Evolutionary conservation across 2,888 invertebrate genomes (phyloP), one percentile per base, ranked within the genome.

Genomic region (Morpho achilles): DNA sequence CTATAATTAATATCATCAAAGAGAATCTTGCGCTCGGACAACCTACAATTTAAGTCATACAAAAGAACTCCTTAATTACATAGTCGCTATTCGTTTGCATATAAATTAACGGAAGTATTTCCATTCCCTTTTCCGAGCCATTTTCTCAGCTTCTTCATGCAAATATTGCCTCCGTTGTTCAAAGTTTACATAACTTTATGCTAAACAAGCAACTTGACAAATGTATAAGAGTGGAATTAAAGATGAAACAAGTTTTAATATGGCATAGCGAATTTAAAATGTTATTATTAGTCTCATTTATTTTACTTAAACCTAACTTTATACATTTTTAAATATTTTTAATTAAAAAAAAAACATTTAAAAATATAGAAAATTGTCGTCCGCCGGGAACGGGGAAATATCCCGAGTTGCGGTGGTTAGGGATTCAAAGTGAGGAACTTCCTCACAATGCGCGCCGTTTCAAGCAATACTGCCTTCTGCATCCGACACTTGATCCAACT

Each of bases 1-100:
- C 58, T 61, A 49, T 59, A 62, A 64, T 62, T 62, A 66, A 62
- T 61, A 58, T 58, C 62, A 56, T 62, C 59, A 60, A 59, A 64
- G 51, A 50, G 55, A 48, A 53, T 58, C 56, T 47, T 56, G 49
- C 32, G 55, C 59, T 55, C 63, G 56, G 56, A 59, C 58, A 62
- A 60, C 58, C 61, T 64, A 58, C 60, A 62, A 69, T 67, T 69
- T 66, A 71, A 64, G 61, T 72, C 65, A 65, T 63, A 32, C 32
- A 82, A 80, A 79, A 80, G 79, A 80, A 72, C 75, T 72, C 71
- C 73, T 79, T 84, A 84, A 85, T 86, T 84, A 81, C 78, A 70
- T 67, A 77, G 73, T 73, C 71, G 69, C 66, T 69, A 80, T 82
- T 84, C 82, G 76, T 87, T 87, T 82, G 86, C 85, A 87, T 88